These are phyloP conservation scores for Arge pagana DNA, from an alignment of 2,888 invertebrate genomes.

Conservation along the genomic window DNA sequence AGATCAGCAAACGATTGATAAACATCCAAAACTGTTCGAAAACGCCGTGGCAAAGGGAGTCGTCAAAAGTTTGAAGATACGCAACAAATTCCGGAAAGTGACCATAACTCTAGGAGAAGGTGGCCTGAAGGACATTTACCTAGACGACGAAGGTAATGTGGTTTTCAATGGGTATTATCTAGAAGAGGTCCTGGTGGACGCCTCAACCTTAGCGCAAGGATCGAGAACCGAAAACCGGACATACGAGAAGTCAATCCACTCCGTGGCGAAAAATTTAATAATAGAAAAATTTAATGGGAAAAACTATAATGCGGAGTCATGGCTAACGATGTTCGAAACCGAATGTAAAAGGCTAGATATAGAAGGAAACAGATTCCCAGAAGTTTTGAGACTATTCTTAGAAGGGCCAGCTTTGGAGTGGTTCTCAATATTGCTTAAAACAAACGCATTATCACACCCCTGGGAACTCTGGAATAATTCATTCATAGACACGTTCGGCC, in stretches of 20 bases:
- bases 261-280: constrained; percentile 28
- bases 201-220: background rate
- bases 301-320: constrained; percentile 28
- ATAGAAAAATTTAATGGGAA: constrained; percentile 31
- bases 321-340: constrained; percentile 26
- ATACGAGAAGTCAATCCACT: constrained; percentile 22
- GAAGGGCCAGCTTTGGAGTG: constrained; percentile 31
- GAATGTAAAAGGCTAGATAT: constrained; percentile 30
- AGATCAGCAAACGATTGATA: background rate
- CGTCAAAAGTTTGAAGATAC: constrained; percentile 11
- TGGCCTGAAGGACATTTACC: constrained; percentile 23
- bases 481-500: constrained; percentile 31
- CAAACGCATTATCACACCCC: constrained; percentile 23
- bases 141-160: constrained; percentile 32
- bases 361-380: constrained; percentile 28
- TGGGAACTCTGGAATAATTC: constrained; percentile 33
- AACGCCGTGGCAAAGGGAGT: background rate
- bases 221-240: constrained; percentile 2
- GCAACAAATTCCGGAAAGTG: constrained; percentile 5
- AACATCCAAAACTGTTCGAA: constrained; percentile 8
- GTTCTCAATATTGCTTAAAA: constrained; percentile 28
- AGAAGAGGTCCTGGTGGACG: constrained; percentile 20
- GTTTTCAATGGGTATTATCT: constrained; percentile 29
- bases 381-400: constrained; percentile 32
- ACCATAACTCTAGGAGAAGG: no score